These are phyloP conservation scores for Megalops cyprinoides DNA, from an alignment of 2,797 vertebrate genomes.

Conservation along the genomic window DNA sequence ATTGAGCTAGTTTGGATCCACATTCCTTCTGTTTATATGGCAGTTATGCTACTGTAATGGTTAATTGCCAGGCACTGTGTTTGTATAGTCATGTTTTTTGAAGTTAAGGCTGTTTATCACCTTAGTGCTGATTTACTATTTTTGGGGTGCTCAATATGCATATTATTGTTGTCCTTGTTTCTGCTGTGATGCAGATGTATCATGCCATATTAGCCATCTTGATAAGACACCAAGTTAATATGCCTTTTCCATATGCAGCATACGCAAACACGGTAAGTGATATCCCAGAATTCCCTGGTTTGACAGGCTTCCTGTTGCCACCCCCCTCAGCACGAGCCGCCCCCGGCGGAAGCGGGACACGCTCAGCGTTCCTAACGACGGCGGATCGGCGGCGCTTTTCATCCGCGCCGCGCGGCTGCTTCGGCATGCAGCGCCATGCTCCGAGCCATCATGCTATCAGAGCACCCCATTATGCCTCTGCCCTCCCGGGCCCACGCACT, in stretches of 20 bases:
- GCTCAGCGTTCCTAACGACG: not conserved
- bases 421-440: not conserved
- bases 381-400: not conserved
- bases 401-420: not conserved
- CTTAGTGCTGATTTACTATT: no score
- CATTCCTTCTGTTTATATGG: no score
- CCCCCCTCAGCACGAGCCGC: not conserved
- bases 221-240: not conserved
- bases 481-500: not conserved
- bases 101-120: no score
- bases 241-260: not conserved
- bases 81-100: no score
- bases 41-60: no score
- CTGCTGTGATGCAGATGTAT: no score
- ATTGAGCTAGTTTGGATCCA: no score
- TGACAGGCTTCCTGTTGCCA: not conserved
- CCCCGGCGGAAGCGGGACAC: not conserved
- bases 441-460: constrained; percentile 4
- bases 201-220: no score
- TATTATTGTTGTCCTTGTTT: no score
- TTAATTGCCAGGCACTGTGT: no score
- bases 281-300: not conserved
- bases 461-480: not conserved
- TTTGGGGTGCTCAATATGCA: no score
- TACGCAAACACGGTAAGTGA: not conserved